Evolutionary conservation across 92 coral and sea anemone genomes (phyloP), one percentile per base, ranked within the genome.

Genomic region (Zoanthus solanderi): DNA sequence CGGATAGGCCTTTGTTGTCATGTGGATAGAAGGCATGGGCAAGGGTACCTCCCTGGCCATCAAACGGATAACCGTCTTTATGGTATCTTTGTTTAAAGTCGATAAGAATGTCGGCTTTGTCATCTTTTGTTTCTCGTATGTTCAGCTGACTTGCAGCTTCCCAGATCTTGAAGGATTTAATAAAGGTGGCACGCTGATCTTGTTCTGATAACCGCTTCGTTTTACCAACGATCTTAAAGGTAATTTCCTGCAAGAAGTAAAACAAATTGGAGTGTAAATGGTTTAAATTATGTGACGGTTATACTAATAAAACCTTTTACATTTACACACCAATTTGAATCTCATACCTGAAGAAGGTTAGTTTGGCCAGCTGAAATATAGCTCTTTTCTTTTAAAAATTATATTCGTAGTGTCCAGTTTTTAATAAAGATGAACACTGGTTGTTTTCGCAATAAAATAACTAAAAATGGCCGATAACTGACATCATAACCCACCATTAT

Each of bases 11-110:
- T 29, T 53, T 37, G 53, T 89, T 84, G 76, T 76, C 50, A 65
- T 89, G 88, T 61, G 92, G 92, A 44, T 75, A 89, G 14, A 89
- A 89, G 5, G 88, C 92, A 45, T 89, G 92, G 5, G 92, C 92
- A 9, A 89, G 80, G 32, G 78, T 89, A 2, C 82, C 83, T 16
- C 88, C 92, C 17, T 56, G 44, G 52, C 92, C 92, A 18, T 89
- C 92, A 65, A 89, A 83, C 11, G 88, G 85, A 71, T 89, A 89
- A 53, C 92, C 92, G 69, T 89, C 92, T 7, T 45, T 61, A 61
- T 89, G 92, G 18, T 65, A 14, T 0, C 79, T 78, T 16, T 53
- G 8, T 44, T 75, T 84, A 47, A 89, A 89, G 53, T 82, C 72
- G 18, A 89, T 76, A 46, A 76, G 74, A 34, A 89, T 76, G 58